Conservation (phyloP, 2,888 invertebrate species). For the Merodon equestris region DNA sequence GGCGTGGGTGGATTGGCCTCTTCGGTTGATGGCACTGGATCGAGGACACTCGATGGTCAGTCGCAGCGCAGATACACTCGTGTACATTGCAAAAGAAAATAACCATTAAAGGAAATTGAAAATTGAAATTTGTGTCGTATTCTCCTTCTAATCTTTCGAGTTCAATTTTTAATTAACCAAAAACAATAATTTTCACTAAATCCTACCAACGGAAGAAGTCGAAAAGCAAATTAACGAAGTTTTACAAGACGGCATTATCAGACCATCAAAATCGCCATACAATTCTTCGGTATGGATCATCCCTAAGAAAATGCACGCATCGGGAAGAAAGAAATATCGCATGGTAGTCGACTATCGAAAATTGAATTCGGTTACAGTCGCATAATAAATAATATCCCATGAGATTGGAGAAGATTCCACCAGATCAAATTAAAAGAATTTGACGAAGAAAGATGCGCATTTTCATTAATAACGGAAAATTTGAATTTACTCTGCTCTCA, state of each 20-base stretch:
- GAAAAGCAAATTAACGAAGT: conserved; percentile 41
- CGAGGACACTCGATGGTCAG: too few species aligned
- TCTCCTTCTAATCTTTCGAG: too few species aligned
- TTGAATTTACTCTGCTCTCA: conserved; percentile 39
- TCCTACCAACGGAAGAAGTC: conserved; percentile 26
- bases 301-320: conserved; percentile 37
- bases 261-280: conserved; percentile 47
- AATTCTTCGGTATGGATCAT: conserved; percentile 53
- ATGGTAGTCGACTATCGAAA: conserved; percentile 23
- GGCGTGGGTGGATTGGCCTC: too few species aligned
- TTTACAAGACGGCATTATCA: conserved; percentile 39
- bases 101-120: too few species aligned
- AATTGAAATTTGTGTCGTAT: too few species aligned
- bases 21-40: too few species aligned
- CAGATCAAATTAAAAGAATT: conserved; percentile 40
- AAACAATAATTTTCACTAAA: conserved; percentile 18
- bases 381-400: conserved; percentile 6
- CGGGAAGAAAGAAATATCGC: conserved; percentile 14
- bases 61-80: too few species aligned
- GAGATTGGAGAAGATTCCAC: conserved; percentile 35
- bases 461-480: conserved; percentile 29
- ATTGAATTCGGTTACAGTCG: conserved; percentile 2
- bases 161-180: too few species aligned
- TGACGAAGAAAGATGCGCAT: conserved; percentile 27
- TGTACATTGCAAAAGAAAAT: too few species aligned